These are phyloP conservation scores for Hermodice carunculata DNA, from an alignment of 2,888 invertebrate species.

Conservation along the genomic window DNA sequence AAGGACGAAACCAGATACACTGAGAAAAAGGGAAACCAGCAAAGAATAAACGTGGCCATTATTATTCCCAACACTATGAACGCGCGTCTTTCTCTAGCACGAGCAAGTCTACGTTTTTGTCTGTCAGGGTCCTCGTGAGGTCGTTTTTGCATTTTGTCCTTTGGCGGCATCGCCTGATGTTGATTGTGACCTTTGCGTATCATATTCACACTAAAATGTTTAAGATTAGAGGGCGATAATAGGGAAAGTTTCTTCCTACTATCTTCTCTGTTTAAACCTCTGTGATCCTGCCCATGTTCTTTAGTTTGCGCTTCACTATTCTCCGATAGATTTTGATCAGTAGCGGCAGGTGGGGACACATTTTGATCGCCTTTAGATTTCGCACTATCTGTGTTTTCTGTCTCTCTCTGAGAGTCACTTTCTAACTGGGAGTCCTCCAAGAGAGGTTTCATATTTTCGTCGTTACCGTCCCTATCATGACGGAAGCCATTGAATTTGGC, in stretches of 20 bases:
- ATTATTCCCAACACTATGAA: slow-evolving; percentile 96
- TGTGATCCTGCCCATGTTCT: too few species aligned
- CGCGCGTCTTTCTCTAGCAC: slow-evolving; percentile 96
- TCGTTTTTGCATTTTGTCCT: slow-evolving; percentile 59
- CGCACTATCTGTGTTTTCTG: too few species aligned
- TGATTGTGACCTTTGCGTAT: too few species aligned
- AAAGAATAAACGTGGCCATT: slow-evolving; percentile 98
- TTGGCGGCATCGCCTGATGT: too few species aligned
- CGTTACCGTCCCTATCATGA: neutral
- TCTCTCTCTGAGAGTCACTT: slow-evolving; percentile 30
- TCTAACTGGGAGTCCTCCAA: slow-evolving; percentile 25
- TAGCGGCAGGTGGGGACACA: too few species aligned
- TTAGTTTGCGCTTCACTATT: too few species aligned
- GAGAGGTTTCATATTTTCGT: slow-evolving; percentile 25
- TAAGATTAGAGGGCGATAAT: too few species aligned
- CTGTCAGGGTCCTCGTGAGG: slow-evolving; percentile 82
- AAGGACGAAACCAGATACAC: slow-evolving; percentile 70
- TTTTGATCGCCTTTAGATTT: too few species aligned
- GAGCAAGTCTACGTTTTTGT: slow-evolving; percentile 91
- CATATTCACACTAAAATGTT: too few species aligned
- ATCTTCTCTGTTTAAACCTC: too few species aligned
- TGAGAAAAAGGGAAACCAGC: slow-evolving; percentile 97
- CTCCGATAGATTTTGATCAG: too few species aligned
- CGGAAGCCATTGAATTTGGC: slow-evolving; percentile 4
- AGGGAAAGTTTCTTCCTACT: too few species aligned